Base-by-base conservation (phyloP, 2,113 vertebrate genomes). In the Cranoglanis bouderius region DNA sequence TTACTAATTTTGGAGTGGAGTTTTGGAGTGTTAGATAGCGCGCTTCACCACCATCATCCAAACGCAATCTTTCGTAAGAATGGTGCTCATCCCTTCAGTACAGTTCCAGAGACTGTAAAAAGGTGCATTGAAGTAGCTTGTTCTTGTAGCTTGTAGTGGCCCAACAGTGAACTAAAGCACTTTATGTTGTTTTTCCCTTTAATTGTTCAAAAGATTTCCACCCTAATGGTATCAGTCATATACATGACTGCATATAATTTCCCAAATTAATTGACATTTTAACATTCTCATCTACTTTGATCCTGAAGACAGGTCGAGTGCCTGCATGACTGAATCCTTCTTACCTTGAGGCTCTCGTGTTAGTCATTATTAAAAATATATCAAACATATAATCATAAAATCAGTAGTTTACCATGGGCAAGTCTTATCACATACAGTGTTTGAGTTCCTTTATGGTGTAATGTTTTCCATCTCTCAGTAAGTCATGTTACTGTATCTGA, bases 281-380 rank as follows among this genome's bases (percentile, higher is more conserved):
- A 75, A 29, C 43, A 49, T 77, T n/a, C 43, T 51, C 29, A 32
- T 32, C 29, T 80, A 16, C 26, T 80, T 18, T 78, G 46, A 51
- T 78, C 46, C 29, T 80, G 18, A 29, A 51, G 26, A 55, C 78
- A 32, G 24, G 0, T 78, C 16, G 1, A 87, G 85, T 77, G 13
- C 55, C 26, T 26, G 40, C 38, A 43, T 63, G 74, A 61, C 16
- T 80, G 75, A n/a, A 49, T 46, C 57, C 16, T 63, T 80, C 35
- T 32, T 6, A 46, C 57, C 38, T 61, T 65, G 40, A 87, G 43
- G 29, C 40, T 80, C 9, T 32, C 6, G 3, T 14, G 40, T 65
- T 87, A 87, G 55, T 86, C 85, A 77, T 77, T 59, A n/a, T 59
- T 55, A 59, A 29, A 59, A 59, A 61, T 21, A 86, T 65, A 59